Conservation (phyloP, 2,113 vertebrate genomes). For the Microcebus lehilahytsara region DNA sequence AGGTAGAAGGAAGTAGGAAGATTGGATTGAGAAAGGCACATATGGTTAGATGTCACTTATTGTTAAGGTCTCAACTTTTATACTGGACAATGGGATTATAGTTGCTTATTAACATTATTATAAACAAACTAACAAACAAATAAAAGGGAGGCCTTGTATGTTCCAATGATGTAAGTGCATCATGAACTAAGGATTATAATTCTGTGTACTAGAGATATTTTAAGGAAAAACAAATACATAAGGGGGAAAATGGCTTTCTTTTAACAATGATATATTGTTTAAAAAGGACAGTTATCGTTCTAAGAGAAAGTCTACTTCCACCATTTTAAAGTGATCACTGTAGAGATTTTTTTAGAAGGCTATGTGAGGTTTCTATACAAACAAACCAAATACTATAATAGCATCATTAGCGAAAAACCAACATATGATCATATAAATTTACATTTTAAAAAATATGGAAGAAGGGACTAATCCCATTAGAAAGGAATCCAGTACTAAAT, state of each 20-base stretch:
- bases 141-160: not conserved
- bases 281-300: not conserved
- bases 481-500: not conserved
- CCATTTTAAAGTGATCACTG: not conserved
- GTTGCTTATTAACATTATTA: not conserved
- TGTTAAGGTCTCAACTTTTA: not conserved
- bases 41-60: not conserved
- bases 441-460: not conserved
- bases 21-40: no score
- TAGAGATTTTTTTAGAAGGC: not conserved
- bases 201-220: not conserved
- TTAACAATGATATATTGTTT: not conserved
- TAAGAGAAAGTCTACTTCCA: constrained; percentile 21
- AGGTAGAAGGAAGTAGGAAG: not conserved
- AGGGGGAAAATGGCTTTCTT: not conserved
- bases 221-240: not conserved
- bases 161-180: not conserved
- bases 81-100: not conserved
- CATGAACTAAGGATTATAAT: not conserved
- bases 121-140: not conserved
- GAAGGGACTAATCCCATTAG: not conserved
- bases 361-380: not conserved
- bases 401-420: not conserved
- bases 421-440: not conserved
- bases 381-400: not conserved